Evolutionary conservation across 2,113 vertebrate genomes (phyloP).

Genomic region (Struthio camelus): DNA sequence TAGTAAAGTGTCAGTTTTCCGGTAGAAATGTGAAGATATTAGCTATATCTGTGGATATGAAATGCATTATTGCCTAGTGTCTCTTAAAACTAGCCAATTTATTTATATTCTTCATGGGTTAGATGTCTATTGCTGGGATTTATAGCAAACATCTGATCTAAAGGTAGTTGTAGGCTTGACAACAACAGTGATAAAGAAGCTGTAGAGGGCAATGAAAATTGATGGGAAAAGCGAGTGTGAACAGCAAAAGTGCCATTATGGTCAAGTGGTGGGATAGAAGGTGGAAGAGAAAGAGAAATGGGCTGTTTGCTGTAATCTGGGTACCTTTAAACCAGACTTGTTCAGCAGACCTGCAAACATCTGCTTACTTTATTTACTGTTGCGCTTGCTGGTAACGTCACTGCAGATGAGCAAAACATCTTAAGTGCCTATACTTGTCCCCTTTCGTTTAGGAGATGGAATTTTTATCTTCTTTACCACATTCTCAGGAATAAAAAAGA

Average conservation of each 20-base stretch:
- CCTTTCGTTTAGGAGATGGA: neutral
- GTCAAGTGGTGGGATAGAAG: conserved; percentile 61
- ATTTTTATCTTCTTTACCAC: neutral
- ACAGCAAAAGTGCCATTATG: conserved; percentile 68
- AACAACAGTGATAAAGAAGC: conserved; percentile 80
- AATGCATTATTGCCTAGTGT: conserved; percentile 67
- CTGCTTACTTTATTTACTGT: conserved; percentile 48
- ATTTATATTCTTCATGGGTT: conserved; percentile 72
- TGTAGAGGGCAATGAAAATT: conserved; percentile 78
- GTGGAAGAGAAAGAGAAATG: conserved; percentile 37
- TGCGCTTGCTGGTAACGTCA: neutral
- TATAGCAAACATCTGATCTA: conserved; percentile 77
- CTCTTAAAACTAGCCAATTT: conserved; percentile 76
- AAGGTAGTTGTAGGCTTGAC: conserved; percentile 78
- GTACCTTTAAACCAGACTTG: conserved; percentile 36
- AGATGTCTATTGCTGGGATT: conserved; percentile 71
- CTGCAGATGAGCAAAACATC: neutral
- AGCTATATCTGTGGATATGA: conserved; percentile 69
- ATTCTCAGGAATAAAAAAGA: neutral
- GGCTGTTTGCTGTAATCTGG: conserved; percentile 53
- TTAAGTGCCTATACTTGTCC: fast-evolving
- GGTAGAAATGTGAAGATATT: conserved; percentile 60
- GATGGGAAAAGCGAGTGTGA: conserved; percentile 72
- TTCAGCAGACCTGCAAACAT: conserved; percentile 12
- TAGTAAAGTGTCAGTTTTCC: conserved; percentile 65